Evolutionary conservation across 1,140 invertebrate species (phyloP).

Genomic region (Anoplolepis gracilipes): DNA sequence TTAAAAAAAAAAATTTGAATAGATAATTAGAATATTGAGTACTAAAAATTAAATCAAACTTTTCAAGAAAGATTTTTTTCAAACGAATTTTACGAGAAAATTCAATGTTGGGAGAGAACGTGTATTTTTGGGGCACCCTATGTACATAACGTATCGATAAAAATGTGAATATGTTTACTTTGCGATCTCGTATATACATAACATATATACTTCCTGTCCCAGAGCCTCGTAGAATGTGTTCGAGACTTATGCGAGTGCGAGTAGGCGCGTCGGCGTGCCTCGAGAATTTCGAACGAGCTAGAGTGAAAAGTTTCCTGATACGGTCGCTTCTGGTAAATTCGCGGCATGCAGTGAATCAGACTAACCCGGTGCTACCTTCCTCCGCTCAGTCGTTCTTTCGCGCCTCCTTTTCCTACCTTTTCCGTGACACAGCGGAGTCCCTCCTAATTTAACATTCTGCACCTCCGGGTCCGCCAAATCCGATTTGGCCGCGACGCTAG

Average conservation of each 20-base stretch:
- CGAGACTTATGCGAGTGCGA: slow-evolving; percentile 37
- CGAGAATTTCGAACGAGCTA: slow-evolving; percentile 33
- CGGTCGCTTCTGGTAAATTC: slow-evolving; percentile 53
- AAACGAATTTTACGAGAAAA: background rate
- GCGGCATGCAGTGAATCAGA: slow-evolving; percentile 53
- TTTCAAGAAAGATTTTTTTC: background rate
- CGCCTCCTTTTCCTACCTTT: slow-evolving; percentile 36
- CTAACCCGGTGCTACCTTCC: background rate
- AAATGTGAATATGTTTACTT: slow-evolving; percentile 59
- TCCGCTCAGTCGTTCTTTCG: background rate
- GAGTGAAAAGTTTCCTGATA: slow-evolving; percentile 66
- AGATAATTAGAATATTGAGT: background rate
- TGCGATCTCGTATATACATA: slow-evolving; percentile 33
- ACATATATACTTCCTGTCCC: slow-evolving; percentile 6
- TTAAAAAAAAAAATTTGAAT: background rate
- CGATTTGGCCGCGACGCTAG: slow-evolving; percentile 65
- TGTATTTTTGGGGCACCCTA: background rate
- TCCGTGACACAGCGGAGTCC: slow-evolving; percentile 47
- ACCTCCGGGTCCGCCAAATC: slow-evolving; percentile 59
- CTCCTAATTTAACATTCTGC: slow-evolving; percentile 72
- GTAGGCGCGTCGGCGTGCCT: slow-evolving; percentile 22
- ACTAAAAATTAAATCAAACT: background rate
- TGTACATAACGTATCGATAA: slow-evolving; percentile 52
- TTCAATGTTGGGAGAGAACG: background rate
- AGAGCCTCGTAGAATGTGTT: background rate